A percentile compares a stretch with the other conserved stretches of the same genome.
These are phyloP conservation scores for Noctua comes DNA, from an alignment of 2,888 invertebrate species.

Conservation along the genomic window DNA sequence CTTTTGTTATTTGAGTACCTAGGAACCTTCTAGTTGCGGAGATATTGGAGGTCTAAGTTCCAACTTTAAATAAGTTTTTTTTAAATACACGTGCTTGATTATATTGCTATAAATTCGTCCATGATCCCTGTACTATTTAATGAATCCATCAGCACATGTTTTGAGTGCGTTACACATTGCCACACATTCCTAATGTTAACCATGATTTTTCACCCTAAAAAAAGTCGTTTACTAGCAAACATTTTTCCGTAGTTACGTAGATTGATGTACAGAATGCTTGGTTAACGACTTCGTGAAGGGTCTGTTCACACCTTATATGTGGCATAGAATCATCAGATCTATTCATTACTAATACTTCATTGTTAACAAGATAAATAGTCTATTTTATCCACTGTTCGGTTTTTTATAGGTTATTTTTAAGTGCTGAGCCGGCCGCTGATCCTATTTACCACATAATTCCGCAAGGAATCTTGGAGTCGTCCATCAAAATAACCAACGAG, in stretches of 20 bases:
- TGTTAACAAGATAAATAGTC: background rate
- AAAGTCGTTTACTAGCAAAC: background rate
- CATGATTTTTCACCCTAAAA: background rate
- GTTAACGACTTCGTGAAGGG: no score
- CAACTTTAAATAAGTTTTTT: background rate
- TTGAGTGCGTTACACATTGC: background rate
- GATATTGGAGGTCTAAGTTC: background rate
- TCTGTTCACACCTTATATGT: background rate
- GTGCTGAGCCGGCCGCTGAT: constrained; percentile 95
- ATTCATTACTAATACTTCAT: background rate
- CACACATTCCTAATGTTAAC: background rate
- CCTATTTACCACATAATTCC: constrained; percentile 92
- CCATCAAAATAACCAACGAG: constrained; percentile 98
- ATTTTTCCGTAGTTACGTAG: background rate
- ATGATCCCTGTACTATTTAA: background rate
- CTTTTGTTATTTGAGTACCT: no score
- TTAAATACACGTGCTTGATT: background rate
- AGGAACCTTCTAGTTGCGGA: background rate
- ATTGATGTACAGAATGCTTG: no score
- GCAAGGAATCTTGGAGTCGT: constrained; percentile 97
- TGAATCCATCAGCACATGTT: background rate
- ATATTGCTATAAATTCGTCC: background rate
- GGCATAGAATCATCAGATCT: background rate
- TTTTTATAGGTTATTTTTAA: constrained; percentile 92
- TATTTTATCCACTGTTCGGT: background rate